phyloP scores from a whole-genome alignment of 2,888 invertebrate genomes.

The Adela reaumurella region DNA sequence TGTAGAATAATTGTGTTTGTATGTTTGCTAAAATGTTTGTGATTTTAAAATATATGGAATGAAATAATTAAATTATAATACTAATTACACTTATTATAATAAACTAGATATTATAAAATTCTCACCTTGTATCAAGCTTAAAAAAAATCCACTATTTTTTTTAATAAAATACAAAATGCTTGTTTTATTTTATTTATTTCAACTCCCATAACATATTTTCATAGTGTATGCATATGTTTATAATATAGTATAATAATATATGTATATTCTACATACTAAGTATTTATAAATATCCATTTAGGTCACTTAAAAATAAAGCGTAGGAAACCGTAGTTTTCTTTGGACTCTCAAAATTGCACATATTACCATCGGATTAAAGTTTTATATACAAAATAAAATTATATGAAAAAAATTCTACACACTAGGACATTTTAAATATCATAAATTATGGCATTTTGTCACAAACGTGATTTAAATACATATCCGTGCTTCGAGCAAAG shows the following conservation, averaged over 20 bases:
- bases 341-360: slow-evolving; percentile 2
- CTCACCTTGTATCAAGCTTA: neutral
- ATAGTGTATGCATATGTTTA: neutral
- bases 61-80: too few species aligned
- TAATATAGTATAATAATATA: slow-evolving; percentile 14
- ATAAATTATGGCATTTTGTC: too few species aligned
- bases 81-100: too few species aligned
- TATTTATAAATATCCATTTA: slow-evolving; percentile 11
- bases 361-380: slow-evolving; percentile 6
- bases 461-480: too few species aligned
- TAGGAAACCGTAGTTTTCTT: neutral
- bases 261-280: slow-evolving; percentile 23
- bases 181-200: slow-evolving; percentile 15
- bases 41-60: too few species aligned
- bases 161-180: neutral
- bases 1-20: too few species aligned
- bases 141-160: neutral
- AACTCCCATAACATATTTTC: slow-evolving; percentile 19
- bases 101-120: too few species aligned
- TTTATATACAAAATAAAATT: slow-evolving; percentile 4
- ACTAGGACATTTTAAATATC: neutral
- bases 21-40: too few species aligned
- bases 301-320: neutral
- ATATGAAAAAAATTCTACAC: too few species aligned
- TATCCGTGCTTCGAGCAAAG: too few species aligned